Percentiles rank a stretch among this genome's conserved stretches.
These are phyloP conservation scores for Rynchops niger DNA, from an alignment of 2,113 vertebrate genomes.

Conservation along the genomic window DNA sequence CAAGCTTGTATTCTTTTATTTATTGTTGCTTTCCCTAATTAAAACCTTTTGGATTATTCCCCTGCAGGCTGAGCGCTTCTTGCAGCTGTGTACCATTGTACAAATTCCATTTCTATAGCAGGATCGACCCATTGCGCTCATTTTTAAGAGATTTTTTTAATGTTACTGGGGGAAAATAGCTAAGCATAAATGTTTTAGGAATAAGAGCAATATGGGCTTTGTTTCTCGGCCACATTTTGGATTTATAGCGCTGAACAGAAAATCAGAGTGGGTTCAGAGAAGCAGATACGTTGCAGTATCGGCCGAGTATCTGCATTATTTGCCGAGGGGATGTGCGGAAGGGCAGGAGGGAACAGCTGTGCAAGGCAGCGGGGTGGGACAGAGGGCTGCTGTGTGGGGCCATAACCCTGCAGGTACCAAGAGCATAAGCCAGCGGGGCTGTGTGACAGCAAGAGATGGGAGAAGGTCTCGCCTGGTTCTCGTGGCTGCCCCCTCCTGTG, in stretches of 20 bases:
- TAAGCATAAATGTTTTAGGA: neutral
- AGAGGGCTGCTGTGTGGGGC: neutral
- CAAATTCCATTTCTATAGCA: neutral
- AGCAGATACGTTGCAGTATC: fast-evolving
- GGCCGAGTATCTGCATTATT: no score
- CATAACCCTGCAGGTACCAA: neutral
- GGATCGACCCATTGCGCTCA: neutral
- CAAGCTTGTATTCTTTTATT: neutral
- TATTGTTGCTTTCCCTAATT: conserved; percentile 15
- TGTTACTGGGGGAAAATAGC: neutral
- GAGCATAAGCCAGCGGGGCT: fast-evolving
- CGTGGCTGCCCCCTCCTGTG: neutral
- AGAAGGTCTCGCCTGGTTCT: neutral
- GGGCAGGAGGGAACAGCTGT: neutral
- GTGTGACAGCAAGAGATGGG: neutral
- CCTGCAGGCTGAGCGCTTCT: neutral
- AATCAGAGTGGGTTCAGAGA: neutral
- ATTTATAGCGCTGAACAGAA: neutral
- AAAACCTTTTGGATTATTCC: conserved; percentile 26
- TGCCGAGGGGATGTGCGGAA: fast-evolving
- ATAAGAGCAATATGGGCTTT: neutral
- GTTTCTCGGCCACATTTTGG: fast-evolving
- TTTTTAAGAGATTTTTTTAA: neutral
- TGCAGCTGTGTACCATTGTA: neutral
- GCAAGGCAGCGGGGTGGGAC: neutral